These are phyloP conservation scores for Hemibagrus guttatus DNA, from an alignment of 2,797 vertebrate species.

Conservation along the genomic window DNA sequence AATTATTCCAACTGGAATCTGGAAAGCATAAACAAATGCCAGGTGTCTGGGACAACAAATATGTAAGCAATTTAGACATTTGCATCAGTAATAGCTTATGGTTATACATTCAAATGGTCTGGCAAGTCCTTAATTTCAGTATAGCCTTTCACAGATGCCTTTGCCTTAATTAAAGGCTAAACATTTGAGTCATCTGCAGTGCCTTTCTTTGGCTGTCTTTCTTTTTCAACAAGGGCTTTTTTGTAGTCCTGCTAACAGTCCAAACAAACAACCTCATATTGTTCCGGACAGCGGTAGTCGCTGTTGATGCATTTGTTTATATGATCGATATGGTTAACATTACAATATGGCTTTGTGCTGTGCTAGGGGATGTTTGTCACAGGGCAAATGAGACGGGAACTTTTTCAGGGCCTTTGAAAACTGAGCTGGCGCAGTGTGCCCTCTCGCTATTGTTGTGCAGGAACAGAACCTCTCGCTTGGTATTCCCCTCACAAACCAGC, in stretches of 20 bases:
- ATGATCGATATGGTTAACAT: conserved; percentile 67
- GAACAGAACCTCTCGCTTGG: conserved; percentile 67
- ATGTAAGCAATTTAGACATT: conserved; percentile 51
- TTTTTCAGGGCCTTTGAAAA: conserved; percentile 66
- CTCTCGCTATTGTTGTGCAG: conserved; percentile 66
- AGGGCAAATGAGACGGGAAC: conserved; percentile 69
- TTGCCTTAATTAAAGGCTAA: conserved; percentile 53
- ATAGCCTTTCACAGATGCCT: conserved; percentile 49
- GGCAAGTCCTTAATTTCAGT: conserved; percentile 47
- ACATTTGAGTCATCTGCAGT: conserved; percentile 51
- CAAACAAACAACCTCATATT: conserved; percentile 54
- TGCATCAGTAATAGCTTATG: conserved; percentile 42
- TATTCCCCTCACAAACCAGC: conserved; percentile 77
- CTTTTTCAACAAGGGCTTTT: conserved; percentile 41
- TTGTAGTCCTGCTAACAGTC: conserved; percentile 52
- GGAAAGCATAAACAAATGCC: conserved; percentile 51
- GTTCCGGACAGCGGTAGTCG: conserved; percentile 37
- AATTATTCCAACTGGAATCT: conserved; percentile 46
- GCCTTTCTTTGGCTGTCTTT: conserved; percentile 45
- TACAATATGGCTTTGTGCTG: conserved; percentile 69
- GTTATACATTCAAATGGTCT: conserved; percentile 45
- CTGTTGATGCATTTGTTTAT: conserved; percentile 61
- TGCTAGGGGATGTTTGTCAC: conserved; percentile 65
- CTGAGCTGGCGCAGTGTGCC: conserved; percentile 71
- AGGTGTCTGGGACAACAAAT: conserved; percentile 54